phyloP scores from a whole-genome alignment of 2,888 invertebrate genomes.

The Thecophora atra region DNA sequence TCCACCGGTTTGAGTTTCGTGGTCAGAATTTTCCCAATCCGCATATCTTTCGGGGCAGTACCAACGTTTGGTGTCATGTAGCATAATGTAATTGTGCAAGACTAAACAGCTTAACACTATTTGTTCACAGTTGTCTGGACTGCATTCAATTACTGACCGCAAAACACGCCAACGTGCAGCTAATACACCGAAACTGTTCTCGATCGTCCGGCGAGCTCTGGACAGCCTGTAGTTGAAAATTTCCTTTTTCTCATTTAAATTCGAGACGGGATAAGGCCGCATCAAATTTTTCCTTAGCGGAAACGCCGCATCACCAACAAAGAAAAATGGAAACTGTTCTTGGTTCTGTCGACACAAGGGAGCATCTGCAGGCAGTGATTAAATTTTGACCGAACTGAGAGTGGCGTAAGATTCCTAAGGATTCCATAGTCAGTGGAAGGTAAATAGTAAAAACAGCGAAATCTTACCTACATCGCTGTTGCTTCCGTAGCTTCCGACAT shows the following conservation, averaged over 20 bases:
- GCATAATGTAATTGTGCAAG: conserved; percentile 33
- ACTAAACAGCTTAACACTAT: conserved; percentile 26
- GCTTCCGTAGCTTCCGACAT: background rate
- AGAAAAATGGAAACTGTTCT: conserved; percentile 22
- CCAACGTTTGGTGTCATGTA: conserved; percentile 19
- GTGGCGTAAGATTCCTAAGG: background rate
- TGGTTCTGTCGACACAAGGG: background rate
- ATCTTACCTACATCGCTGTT: conserved; percentile 8
- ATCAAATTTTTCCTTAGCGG: conserved; percentile 31
- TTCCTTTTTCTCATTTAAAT: background rate
- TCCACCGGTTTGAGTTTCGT: conserved; percentile 1
- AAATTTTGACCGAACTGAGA: background rate
- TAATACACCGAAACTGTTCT: conserved; percentile 30
- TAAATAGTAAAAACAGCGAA: background rate
- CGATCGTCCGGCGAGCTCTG: conserved; percentile 11
- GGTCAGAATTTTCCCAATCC: background rate
- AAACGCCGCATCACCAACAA: conserved; percentile 31
- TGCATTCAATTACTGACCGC: conserved; percentile 7
- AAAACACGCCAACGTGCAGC: conserved; percentile 31
- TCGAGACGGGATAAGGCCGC: conserved; percentile 25
- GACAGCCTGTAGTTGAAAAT: conserved; percentile 28
- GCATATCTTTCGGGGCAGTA: conserved; percentile 21
- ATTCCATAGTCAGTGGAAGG: background rate
- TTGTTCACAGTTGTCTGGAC: conserved; percentile 18
- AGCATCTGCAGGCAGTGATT: conserved; percentile 5